Evolutionary conservation across 2,888 invertebrate genomes (phyloP).

Genomic region (Bugulina stolonifera): DNA sequence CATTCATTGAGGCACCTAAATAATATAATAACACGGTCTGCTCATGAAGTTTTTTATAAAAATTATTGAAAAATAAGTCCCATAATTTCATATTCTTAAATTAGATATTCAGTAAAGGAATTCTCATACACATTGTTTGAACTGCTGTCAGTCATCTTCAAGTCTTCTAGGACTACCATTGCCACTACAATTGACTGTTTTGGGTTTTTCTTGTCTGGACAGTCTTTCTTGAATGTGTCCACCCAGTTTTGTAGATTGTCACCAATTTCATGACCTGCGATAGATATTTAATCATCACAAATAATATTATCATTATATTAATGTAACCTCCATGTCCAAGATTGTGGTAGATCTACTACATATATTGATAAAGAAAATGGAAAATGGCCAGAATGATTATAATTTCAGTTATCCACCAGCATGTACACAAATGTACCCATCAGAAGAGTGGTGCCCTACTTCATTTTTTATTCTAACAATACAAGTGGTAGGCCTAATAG

Average conservation of each 20-base stretch:
- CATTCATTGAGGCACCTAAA: background rate
- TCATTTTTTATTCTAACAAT: no score
- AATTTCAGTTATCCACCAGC: no score
- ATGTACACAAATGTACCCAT: no score
- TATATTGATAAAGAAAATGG: background rate
- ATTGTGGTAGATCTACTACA: no score
- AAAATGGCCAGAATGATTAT: no score
- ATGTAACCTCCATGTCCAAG: no score
- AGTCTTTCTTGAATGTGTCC: background rate
- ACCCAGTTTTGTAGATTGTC: background rate
- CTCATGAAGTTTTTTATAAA: background rate
- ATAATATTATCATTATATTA: background rate
- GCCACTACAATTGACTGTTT: background rate
- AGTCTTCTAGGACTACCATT: background rate
- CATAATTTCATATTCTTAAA: no score
- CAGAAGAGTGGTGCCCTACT: no score
- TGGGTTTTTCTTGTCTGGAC: background rate
- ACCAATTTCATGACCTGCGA: background rate
- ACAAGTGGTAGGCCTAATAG: no score
- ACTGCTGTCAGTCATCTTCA: background rate
- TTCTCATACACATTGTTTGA: no score
- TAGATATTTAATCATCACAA: background rate
- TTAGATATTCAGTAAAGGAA: no score
- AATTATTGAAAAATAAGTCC: background rate
- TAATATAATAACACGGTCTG: no score